Base-by-base conservation (phyloP, 2,113 vertebrate species). In the Barbus barbus region DNA sequence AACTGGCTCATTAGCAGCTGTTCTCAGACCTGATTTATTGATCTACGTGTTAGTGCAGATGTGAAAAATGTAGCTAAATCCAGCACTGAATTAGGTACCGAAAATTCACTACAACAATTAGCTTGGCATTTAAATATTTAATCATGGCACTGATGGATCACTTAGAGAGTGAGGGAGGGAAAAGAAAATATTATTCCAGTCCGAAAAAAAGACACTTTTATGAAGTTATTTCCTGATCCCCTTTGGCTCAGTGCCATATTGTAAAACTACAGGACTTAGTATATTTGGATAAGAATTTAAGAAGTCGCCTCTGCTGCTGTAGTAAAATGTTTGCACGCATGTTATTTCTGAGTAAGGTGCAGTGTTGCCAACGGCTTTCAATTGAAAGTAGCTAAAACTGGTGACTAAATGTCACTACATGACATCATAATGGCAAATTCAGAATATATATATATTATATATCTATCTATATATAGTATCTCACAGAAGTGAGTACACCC, bases 1-100 rank as follows among this genome's bases (percentile, higher is more conserved):
- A 94, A 85, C 82, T 81, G 83, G 88, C 91, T 94, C 92, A 93
- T 95, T 95, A 94, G 90, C 89, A 89, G 90, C 90, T 89, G 89
- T 91, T 91, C 89, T 90, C 46, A 75, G 78, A 83, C 86, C 71
- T 71, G 28, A 74, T 82, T 85, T 82, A 87, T 82, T 72, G 77
- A 65, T 72, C 75, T 72, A 63, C 71, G 26, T 36, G 76, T 86
- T 44, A 73, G 78, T 46, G 56, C 31, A 60, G 28, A 60, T 73
- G 76, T 71, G 46, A 61, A 9, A 67, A 84, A 56, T 67, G 31
- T 22, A 46, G 9, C 18, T 48, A 65, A 79, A 63, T 79, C 16
- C 36, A 46, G 12, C 12, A 1, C 46, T 71, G 26, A 51, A 36
- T 14, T 33, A 48, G 5, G 5, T 6, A n/a, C 11, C 3, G 14